Evolutionary conservation across 1,140 invertebrate genomes (phyloP), one percentile per base, ranked within the genome.

Genomic region (Eupeodes corollae): DNA sequence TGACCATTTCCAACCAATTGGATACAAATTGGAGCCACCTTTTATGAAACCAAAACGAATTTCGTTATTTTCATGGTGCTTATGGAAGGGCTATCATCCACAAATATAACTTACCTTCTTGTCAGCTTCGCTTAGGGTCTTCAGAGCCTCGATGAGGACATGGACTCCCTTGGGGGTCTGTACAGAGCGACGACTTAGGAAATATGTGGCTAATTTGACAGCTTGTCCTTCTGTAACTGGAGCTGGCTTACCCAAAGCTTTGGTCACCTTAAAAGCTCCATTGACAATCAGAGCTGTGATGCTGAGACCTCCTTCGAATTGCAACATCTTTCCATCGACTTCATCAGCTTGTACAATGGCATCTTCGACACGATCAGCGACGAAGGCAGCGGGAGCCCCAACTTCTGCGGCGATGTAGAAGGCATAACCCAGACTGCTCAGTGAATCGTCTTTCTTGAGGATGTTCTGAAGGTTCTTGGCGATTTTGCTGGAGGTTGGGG

Each of bases 341-440:
- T 97, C 92, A 76, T 98, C 93, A 31, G 92, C 92, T 67, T 96
- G 91, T 12, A 90, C 83, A 53, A 96, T 74, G 37, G 88, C 82
- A 72, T 95, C 91, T 73, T 94, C 90, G 41, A 95, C 83, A 41
- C 85, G 78, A 47, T 88, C 80, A 47, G 80, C 77, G 32, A 84
- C 83, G 70, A 86, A 85, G 56, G 81, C 79, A 34, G 82, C 76
- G 51, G 77, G 76, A 16, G 72, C 68, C 1, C 79, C 80, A 52
- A 82, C 70, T 48, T 79, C 73, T 18, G 87, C 70, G 34, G 87
- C 88, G 47, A 91, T 77, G 51, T 86, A 80, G 52, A 95, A 88
- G 35, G 84, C 77, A 69, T 91, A 88, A 1, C 85, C 91, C 51
- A 92, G 75, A 59, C 81, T 86, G 33, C 73, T 72, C 19, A 84